phyloP scores from a whole-genome alignment of 2,888 invertebrate species.

The Calameuta filiformis region DNA sequence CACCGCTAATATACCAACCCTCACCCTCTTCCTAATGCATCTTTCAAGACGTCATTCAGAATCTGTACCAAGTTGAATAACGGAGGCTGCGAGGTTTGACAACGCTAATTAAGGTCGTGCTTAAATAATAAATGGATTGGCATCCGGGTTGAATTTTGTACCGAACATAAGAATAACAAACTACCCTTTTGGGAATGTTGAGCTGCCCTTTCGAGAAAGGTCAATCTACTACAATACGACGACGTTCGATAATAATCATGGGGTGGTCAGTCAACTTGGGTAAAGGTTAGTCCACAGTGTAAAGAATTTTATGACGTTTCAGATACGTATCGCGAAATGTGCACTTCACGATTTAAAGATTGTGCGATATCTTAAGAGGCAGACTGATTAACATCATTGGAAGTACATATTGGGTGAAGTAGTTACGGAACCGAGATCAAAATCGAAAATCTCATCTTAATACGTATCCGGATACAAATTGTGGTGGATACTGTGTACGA shows the following conservation, averaged over 20 bases:
- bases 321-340: neutral
- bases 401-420: neutral
- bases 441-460: neutral
- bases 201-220: neutral
- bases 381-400: neutral
- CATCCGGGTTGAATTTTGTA: neutral
- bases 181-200: neutral
- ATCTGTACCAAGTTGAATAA: slow-evolving; percentile 11
- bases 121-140: slow-evolving; percentile 36
- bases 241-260: neutral
- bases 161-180: neutral
- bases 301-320: neutral
- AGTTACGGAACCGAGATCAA: neutral
- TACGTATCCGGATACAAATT: neutral
- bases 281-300: neutral
- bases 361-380: neutral
- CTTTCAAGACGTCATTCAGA: slow-evolving; percentile 33
- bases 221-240: neutral
- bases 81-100: slow-evolving; percentile 35
- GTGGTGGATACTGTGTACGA: neutral
- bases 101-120: slow-evolving; percentile 37
- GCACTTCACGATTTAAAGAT: neutral
- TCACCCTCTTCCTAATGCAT: slow-evolving; percentile 38
- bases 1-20: slow-evolving; percentile 37
- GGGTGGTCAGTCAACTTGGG: neutral